phyloP scores from a whole-genome alignment of 2,888 invertebrate genomes.

The Baronia brevicornis region DNA sequence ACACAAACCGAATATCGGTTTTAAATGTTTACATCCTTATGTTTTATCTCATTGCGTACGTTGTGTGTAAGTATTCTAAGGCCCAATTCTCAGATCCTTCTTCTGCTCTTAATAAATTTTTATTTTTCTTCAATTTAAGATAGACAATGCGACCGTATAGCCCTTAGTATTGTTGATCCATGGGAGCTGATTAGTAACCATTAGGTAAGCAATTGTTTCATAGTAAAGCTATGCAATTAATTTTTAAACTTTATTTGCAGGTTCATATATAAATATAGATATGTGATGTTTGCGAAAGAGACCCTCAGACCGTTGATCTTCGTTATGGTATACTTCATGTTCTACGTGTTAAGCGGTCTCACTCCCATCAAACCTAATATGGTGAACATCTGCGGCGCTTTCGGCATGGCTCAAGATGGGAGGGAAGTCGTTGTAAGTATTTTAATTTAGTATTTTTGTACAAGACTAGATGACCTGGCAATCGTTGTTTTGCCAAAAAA shows the following conservation, averaged over 20 bases:
- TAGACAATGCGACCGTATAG: too few relatives aligned
- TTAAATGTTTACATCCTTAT: too few relatives aligned
- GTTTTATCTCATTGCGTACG: too few relatives aligned
- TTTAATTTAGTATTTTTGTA: not conserved
- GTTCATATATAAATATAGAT: conserved; percentile 42
- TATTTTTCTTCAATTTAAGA: not conserved
- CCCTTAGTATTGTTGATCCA: too few relatives aligned
- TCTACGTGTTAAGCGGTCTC: conserved; percentile 68
- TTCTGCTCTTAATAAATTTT: not conserved
- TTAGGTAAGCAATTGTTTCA: too few relatives aligned
- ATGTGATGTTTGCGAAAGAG: conserved; percentile 66
- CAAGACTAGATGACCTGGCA: too few relatives aligned
- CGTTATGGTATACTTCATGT: conserved; percentile 64
- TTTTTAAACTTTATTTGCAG: conserved; percentile 40
- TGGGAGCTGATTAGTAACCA: too few relatives aligned
- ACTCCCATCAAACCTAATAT: conserved; percentile 68
- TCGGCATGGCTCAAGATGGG: conserved; percentile 56
- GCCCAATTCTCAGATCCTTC: too few relatives aligned
- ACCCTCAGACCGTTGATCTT: conserved; percentile 65
- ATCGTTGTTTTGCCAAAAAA: too few relatives aligned
- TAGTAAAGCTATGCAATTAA: too few relatives aligned
- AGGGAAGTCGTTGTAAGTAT: conserved; percentile 54
- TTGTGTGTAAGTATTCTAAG: too few relatives aligned
- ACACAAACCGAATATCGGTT: too few relatives aligned
- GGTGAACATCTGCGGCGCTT: conserved; percentile 66